Evolutionary conservation across 2,113 vertebrate genomes (phyloP).

Genomic region (Etia nguti): DNA sequence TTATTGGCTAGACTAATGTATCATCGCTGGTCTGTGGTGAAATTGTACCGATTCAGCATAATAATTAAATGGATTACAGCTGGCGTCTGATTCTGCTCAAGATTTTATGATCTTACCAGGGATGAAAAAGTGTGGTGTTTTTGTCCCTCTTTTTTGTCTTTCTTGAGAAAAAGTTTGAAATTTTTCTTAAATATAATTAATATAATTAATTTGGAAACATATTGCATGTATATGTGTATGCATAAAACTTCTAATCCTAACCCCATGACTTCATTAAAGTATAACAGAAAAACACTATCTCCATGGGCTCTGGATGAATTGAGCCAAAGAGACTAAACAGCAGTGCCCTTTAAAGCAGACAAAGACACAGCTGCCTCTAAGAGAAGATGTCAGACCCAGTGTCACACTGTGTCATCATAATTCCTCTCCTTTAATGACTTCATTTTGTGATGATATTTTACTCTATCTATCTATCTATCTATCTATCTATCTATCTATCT

Average conservation of each 20-base stretch:
- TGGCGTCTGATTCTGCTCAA: background rate
- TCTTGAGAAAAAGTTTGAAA: no score
- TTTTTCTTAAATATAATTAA: no score
- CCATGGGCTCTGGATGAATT: background rate
- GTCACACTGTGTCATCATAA: constrained; percentile 9
- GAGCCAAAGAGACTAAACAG: background rate
- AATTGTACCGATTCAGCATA: constrained; percentile 23
- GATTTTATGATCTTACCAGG: background rate
- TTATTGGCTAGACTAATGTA: background rate
- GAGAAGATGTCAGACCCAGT: background rate
- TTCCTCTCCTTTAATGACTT: background rate
- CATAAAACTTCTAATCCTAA: background rate
- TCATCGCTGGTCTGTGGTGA: background rate
- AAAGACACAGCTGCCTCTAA: background rate
- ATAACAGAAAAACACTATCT: background rate
- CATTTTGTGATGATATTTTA: background rate
- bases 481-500: background rate
- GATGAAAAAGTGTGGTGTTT: background rate
- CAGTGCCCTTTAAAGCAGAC: background rate
- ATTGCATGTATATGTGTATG: background rate
- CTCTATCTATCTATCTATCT: background rate
- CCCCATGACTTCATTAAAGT: background rate
- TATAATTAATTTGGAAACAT: background rate
- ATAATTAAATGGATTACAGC: background rate
- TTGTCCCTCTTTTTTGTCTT: background rate